Base-by-base conservation (phyloP, 2,113 vertebrate species). In the Regulus satrapa region DNA sequence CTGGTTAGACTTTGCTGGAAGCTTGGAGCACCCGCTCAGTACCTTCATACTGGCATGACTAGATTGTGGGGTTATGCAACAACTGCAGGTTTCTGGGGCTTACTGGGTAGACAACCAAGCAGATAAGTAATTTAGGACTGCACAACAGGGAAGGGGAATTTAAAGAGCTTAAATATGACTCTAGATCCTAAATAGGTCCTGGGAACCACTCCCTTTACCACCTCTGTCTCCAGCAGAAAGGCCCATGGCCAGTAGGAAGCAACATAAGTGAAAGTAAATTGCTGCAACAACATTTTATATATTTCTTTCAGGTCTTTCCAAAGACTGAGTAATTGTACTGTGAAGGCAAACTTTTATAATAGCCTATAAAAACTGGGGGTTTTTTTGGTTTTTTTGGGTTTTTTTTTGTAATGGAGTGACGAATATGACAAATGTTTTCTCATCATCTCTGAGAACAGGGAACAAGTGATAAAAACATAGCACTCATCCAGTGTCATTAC, bases 211-310 rank as follows among this genome's bases (percentile, higher is more conserved):
- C 5, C 3, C 6, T 68, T 48, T 72, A 18, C 17, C 46, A 12
- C 6, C 48, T 51, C 17, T 75, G n/a, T 31, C 58, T 83, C 15
- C 34, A 73, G 19, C 9, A 66, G 48, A 75, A 55, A 58, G 8
- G 6, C 9, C 7, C 2, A 2, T 16, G 36, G 31, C 8, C 36
- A 31, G 11, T 6, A 74, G 18, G 18, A 88, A 76, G 10, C 5
- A 73, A 73, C 2, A 3, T 23, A 54, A 49, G 17, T 34, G 36
- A 61, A 80, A 38, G 8, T 5, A 45, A 45, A 55, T 7, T 3
- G 8, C 14, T 29, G 29, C 2, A 23, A 41, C 5, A n/a, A 15
- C 1, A 1, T 61, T 89, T 74, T 73, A 9, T 1, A 1, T 41
- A n/a, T 82, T 82, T 85, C 54, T 90, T 55, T 2, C 9, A 32